phyloP scores from a whole-genome alignment of 1,140 invertebrate genomes.

The Elymnias hypermnestra region DNA sequence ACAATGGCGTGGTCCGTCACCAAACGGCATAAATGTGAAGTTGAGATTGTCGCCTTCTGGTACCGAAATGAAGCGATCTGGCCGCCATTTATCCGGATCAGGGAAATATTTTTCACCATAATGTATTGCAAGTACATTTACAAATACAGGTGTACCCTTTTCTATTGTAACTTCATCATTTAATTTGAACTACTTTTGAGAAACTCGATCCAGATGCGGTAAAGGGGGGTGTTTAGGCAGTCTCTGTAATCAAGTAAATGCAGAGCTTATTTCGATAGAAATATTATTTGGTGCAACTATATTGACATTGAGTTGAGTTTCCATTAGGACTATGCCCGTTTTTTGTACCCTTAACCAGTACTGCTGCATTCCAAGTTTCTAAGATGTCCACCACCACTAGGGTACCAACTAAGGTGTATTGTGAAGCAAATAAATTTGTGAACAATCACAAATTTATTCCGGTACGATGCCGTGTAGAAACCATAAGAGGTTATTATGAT shows the following conservation, averaged over 20 bases:
- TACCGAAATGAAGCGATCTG: constrained; percentile 79
- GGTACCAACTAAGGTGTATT: too few relatives aligned
- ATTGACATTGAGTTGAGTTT: too few relatives aligned
- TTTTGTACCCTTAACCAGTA: too few relatives aligned
- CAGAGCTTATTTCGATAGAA: too few relatives aligned
- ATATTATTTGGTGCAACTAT: too few relatives aligned
- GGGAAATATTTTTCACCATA: constrained; percentile 78
- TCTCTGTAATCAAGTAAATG: constrained; percentile 76
- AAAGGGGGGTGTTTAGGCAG: constrained; percentile 77
- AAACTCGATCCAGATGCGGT: constrained; percentile 74
- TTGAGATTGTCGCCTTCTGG: constrained; percentile 54
- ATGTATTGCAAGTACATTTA: constrained; percentile 62
- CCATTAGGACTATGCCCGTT: too few relatives aligned
- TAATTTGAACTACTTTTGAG: constrained; percentile 66
- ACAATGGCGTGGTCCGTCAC: constrained; percentile 85
- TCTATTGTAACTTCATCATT: constrained; percentile 65
- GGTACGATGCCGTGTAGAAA: too few relatives aligned
- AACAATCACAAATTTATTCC: too few relatives aligned
- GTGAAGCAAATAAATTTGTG: too few relatives aligned
- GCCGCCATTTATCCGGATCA: constrained; percentile 80
- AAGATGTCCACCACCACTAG: too few relatives aligned
- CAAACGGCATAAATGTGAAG: constrained; percentile 85
- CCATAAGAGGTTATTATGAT: too few relatives aligned
- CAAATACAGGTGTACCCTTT: constrained; percentile 38
- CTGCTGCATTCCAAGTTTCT: too few relatives aligned